phyloP scores from a whole-genome alignment of 2,888 invertebrate genomes.

The Plemyria rubiginata region DNA sequence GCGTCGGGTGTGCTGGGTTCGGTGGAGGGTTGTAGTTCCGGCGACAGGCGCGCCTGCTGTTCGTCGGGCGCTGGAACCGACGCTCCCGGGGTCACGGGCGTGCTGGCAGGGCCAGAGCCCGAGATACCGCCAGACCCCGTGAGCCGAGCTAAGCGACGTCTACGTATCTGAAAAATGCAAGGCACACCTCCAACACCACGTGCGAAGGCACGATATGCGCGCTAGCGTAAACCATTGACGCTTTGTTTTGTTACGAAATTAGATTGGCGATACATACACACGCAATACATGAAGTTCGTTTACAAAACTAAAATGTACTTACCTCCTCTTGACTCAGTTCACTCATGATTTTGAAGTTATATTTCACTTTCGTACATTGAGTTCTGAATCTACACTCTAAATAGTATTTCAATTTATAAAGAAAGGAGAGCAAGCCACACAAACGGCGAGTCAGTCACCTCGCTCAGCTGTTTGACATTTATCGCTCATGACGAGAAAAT shows the following conservation, averaged over 20 bases:
- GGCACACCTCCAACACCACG: constrained; percentile 60
- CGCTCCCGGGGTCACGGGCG: constrained; percentile 78
- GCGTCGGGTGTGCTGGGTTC: constrained; percentile 66
- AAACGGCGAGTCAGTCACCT: constrained; percentile 82
- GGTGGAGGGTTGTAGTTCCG: constrained; percentile 58
- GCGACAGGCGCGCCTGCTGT: constrained; percentile 57
- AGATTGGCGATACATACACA: constrained; percentile 80
- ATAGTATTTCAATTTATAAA: constrained; percentile 64
- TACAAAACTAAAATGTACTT: constrained; percentile 76
- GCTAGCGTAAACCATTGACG: constrained; percentile 66
- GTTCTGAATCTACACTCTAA: constrained; percentile 58
- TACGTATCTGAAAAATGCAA: constrained; percentile 87
- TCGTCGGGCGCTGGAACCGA: constrained; percentile 65
- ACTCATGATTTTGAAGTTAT: constrained; percentile 86
- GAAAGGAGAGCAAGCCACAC: constrained; percentile 74
- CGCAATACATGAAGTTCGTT: constrained; percentile 75
- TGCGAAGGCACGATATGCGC: constrained; percentile 58
- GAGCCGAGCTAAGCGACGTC: constrained; percentile 90
- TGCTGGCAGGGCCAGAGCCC: constrained; percentile 66
- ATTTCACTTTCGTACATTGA: constrained; percentile 52
- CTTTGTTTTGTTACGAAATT: constrained; percentile 85
- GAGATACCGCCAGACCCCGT: constrained; percentile 85
- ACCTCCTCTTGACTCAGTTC: constrained; percentile 96
- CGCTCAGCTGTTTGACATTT: constrained; percentile 83
- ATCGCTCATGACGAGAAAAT: constrained; percentile 79